These are phyloP conservation scores for Mormyrus iriodes DNA, from an alignment of 2,113 vertebrate genomes.

Conservation along the genomic window DNA sequence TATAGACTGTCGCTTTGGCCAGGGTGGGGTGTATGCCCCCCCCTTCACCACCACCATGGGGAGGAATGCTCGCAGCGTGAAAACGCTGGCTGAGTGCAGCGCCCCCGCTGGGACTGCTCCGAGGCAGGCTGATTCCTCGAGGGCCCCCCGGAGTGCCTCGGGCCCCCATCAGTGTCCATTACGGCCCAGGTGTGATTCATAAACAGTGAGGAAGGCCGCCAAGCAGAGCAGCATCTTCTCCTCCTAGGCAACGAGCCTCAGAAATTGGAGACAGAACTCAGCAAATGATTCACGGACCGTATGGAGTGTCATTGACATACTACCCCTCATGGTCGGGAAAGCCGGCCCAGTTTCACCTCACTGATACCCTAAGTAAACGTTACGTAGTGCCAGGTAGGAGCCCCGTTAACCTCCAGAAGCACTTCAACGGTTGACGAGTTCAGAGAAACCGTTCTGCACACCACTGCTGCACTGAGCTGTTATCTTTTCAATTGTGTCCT, in stretches of 20 bases:
- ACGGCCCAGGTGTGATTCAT: neutral
- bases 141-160: neutral
- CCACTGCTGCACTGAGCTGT: neutral
- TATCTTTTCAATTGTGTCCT: neutral
- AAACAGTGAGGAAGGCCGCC: neutral
- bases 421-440: neutral
- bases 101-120: neutral
- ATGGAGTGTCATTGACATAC: neutral
- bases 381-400: neutral
- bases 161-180: neutral
- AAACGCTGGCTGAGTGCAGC: neutral
- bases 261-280: neutral
- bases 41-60: neutral
- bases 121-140: neutral
- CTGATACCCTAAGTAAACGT: neutral
- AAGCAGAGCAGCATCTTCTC: slow-evolving; percentile 15
- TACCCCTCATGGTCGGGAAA: neutral
- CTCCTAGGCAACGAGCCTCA: slow-evolving; percentile 4
- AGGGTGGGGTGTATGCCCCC: neutral
- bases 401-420: neutral
- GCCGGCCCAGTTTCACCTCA: neutral
- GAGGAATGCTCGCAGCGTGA: neutral
- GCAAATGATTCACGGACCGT: neutral
- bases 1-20: neutral
- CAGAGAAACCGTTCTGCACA: neutral